Conservation (phyloP, 2,113 vertebrate species). For the Ariopsis seemanni region DNA sequence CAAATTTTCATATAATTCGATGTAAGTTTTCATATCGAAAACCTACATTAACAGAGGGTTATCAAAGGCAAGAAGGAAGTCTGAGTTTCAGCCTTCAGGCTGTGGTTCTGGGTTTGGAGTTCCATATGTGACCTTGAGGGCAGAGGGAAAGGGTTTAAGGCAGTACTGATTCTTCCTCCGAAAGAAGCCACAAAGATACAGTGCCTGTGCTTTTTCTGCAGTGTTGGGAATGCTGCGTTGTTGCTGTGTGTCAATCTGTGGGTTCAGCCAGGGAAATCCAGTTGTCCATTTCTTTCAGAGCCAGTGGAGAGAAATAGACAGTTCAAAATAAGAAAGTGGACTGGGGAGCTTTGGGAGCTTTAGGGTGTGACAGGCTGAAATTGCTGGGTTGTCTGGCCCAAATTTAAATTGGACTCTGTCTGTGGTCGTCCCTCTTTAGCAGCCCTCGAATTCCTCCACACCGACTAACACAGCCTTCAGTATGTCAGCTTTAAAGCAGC, state of each 20-base stretch:
- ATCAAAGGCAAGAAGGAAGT: background rate
- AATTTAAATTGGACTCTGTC: constrained; percentile 64
- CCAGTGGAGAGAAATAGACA: constrained; percentile 46
- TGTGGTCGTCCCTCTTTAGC: constrained; percentile 55
- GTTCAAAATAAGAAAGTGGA: constrained; percentile 72
- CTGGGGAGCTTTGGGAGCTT: constrained; percentile 65
- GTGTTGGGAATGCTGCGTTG: constrained; percentile 16
- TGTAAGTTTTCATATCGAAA: background rate
- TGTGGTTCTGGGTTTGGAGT: constrained; percentile 1
- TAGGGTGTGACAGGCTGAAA: constrained; percentile 72
- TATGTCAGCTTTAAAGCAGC: constrained; percentile 38
- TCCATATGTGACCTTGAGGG: constrained; percentile 48
- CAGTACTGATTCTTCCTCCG: background rate
- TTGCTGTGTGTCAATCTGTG: constrained; percentile 39
- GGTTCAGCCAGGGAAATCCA: constrained; percentile 36
- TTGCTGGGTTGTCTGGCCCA: constrained; percentile 68
- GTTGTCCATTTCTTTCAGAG: constrained; percentile 27
- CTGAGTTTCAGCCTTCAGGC: constrained; percentile 13
- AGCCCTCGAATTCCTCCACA: constrained; percentile 29
- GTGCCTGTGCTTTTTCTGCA: constrained; percentile 13
- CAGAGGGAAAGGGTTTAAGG: constrained; percentile 23
- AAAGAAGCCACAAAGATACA: constrained; percentile 30
- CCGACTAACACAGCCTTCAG: constrained; percentile 47
- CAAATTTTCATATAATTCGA: background rate
- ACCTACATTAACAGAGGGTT: constrained; percentile 22